Base-by-base conservation (phyloP, 2,888 invertebrate genomes). In the Drosophila demipolita region DNA sequence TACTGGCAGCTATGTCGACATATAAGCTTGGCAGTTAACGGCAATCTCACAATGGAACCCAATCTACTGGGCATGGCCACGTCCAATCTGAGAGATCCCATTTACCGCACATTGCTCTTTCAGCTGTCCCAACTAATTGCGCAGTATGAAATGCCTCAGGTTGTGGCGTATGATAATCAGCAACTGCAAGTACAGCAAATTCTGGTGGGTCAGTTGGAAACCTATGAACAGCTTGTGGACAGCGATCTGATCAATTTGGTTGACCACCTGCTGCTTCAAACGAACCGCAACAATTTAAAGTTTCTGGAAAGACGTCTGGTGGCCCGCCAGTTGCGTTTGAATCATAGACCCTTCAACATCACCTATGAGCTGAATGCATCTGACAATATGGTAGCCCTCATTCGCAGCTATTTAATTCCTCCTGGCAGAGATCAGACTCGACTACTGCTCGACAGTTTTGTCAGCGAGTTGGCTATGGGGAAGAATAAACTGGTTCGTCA, bases 351-450 rank as follows among this genome's bases (percentile, higher is more conserved):
- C 1, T 96, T 96, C 93, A 94, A 93, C 58, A 94, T 95, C 58
- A 94, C 93, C 67, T 91, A 96, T 70, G 92, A 94, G 35, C 91
- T 96, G 8, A 93, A 93, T 55, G 94, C 95, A 58, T 94, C 95
- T 35, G 93, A 94, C 66, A 92, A 94, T 6, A 93, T 92, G 36
- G 93, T 94, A 40, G 95, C 94, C 0, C 93, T 94, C 15, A 91
- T 96, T 66, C 95, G 95, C 76, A 92, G 95, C 26, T 96, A 95
- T 94, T 83, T 96, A 23, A 95, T 95, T 67, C 95, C 96, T 4
- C n/a, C 62, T 7, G 68, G 49, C 94, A 94, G 94, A 91, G 94
- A 95, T 33, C 84, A 94, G 5, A 94, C 94, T 89, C 95, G 95
- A 80, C 94, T 95, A 17, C 94, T 95, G 84, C 87, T 96, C 7